A percentile compares a stretch with the other conserved stretches of the same genome.
These are phyloP conservation scores for Stenodema calcarata DNA, from an alignment of 2,888 invertebrate species.

Conservation along the genomic window DNA sequence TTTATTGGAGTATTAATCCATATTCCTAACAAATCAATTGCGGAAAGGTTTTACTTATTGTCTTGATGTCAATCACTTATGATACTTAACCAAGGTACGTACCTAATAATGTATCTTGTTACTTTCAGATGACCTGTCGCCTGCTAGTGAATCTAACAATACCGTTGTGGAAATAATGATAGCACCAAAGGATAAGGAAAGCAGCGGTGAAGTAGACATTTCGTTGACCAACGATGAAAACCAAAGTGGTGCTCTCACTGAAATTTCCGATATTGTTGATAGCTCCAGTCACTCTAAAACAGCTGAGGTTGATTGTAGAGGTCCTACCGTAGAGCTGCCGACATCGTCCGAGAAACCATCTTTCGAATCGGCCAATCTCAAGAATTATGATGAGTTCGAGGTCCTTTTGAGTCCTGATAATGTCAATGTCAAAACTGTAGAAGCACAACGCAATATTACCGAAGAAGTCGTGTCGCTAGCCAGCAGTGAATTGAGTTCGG, in stretches of 20 bases:
- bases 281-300: no score
- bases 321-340: background rate
- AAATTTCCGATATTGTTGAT: no score
- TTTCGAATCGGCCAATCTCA: background rate
- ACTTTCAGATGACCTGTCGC: constrained; percentile 33
- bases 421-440: background rate
- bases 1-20: no score
- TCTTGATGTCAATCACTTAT: no score
- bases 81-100: no score
- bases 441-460: background rate
- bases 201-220: background rate
- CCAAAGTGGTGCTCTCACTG: background rate
- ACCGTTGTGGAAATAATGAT: constrained; percentile 15
- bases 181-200: background rate
- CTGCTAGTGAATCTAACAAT: constrained; percentile 34
- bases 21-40: no score
- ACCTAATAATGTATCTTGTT: background rate
- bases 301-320: background rate
- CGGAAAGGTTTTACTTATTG: no score
- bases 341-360: background rate
- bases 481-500: background rate
- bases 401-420: background rate
- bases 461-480: background rate
- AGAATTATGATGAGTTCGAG: background rate
- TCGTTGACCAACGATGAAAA: background rate